Evolutionary conservation across 2,888 invertebrate species (phyloP), one percentile per base, ranked within the genome.

Genomic region (Cantharis flavilabris): DNA sequence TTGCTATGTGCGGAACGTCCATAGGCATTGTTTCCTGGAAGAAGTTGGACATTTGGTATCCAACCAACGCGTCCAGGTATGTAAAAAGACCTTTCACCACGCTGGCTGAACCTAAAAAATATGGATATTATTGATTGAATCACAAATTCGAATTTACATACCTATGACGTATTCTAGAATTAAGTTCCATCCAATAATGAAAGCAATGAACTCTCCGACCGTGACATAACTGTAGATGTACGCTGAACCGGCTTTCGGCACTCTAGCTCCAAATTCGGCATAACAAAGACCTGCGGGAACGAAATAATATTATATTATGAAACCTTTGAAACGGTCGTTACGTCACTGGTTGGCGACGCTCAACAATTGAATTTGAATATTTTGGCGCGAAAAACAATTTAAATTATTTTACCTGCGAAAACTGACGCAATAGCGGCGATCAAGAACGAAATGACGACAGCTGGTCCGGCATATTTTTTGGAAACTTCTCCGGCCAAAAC

Each of bases 181-280:
- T 71, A 98, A 92, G 88, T 97, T 97, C 98, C 98, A 98, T 16
- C 97, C 97, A 83, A 97, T 97, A 69, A 96, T 90, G 87, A 97
- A 97, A 0, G 97, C 97, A 75, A 96, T 92, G 84, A 97, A 94
- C 89, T 98, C 97, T 1, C 97, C 97, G 75, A 97, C 94, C 71
- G 96, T 95, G 16, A 97, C 97, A 87, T 97, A 98, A 86, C 96
- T 97, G 90, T 98, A 98, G 7, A 97, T 93, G 84, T 98, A 98
- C 0, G 97, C 98, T 0, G 97, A 97, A 4, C 98, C 97, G 0
- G 97, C 97, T 85, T 94, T 94, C 0, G 97, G 97, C 1, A 97
- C 96, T 77, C 96, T 90, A 0, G 96, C 95, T 0, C 96, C 97
- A 87, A 97, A 97, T 88, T 97, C 97, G 0, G 97, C 97, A 87